These are phyloP conservation scores for Silvanus unidentatus DNA, from an alignment of 2,888 invertebrate genomes.

Conservation along the genomic window DNA sequence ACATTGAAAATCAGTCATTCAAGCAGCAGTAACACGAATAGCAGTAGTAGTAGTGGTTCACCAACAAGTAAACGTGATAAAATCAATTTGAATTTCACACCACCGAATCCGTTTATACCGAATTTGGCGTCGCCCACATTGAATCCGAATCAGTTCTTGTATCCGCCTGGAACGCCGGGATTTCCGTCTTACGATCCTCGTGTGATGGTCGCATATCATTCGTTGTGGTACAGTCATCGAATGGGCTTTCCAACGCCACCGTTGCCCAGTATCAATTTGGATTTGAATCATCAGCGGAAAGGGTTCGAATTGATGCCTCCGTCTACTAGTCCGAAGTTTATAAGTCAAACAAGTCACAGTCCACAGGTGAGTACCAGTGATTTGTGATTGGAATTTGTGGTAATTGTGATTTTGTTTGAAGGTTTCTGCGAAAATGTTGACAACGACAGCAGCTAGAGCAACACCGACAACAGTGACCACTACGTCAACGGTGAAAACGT, in stretches of 20 bases:
- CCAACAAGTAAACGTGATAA: constrained; percentile 20
- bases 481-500: constrained; percentile 10
- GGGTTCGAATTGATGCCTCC: constrained; percentile 28
- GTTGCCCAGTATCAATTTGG: constrained; percentile 25
- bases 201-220: constrained; percentile 43
- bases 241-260: constrained; percentile 22
- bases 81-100: constrained; percentile 41
- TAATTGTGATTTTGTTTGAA: constrained; percentile 8
- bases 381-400: constrained; percentile 1
- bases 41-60: background rate
- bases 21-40: background rate
- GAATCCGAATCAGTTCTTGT: constrained; percentile 42
- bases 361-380: constrained; percentile 20
- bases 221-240: constrained; percentile 26
- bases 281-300: constrained; percentile 28
- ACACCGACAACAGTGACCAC: constrained; percentile 9
- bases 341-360: constrained; percentile 13
- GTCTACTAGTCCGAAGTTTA: constrained; percentile 23
- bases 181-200: constrained; percentile 44
- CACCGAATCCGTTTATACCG: constrained; percentile 45
- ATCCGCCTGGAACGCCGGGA: constrained; percentile 34
- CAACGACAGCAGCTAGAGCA: constrained; percentile 13
- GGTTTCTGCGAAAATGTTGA: constrained; percentile 14
- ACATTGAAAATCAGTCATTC: constrained; percentile 16
- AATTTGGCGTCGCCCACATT: constrained; percentile 42